Conservation (phyloP, 2,888 invertebrate species). For the Microchrysa polita region DNA sequence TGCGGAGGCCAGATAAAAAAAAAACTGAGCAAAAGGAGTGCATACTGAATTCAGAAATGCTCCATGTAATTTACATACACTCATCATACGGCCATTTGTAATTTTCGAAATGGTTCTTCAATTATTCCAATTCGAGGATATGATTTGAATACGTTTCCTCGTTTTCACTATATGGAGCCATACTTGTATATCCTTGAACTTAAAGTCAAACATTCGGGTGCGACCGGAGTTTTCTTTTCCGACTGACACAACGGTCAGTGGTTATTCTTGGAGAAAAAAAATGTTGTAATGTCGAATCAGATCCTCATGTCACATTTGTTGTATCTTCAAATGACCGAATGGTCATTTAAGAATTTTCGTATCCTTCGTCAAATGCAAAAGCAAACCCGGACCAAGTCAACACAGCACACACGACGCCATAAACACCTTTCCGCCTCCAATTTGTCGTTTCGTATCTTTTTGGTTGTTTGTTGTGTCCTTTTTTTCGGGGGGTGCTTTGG, state of each 20-base stretch:
- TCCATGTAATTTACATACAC: too few species aligned
- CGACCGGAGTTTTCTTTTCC: neutral
- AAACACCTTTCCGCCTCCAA: neutral
- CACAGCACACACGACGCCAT: neutral
- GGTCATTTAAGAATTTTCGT: neutral
- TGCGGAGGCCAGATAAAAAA: too few species aligned
- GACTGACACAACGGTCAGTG: neutral
- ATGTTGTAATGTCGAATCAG: neutral
- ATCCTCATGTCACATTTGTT: neutral
- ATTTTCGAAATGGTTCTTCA: neutral
- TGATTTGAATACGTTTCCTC: neutral
- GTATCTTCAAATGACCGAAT: neutral
- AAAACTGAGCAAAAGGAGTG: too few species aligned
- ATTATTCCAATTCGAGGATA: neutral
- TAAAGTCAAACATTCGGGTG: neutral
- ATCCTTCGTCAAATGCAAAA: neutral
- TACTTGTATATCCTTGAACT: conserved; percentile 3
- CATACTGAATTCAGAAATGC: too few species aligned
- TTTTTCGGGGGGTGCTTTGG: neutral
- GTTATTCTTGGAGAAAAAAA: too few species aligned
- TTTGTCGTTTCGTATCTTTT: neutral
- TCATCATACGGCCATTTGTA: too few species aligned
- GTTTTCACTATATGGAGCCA: neutral
- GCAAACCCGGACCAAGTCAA: neutral
- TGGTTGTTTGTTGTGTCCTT: conserved; percentile 4